Percentiles rank a stretch among this genome's conserved stretches.
These are phyloP conservation scores for Stichopus chloronotus DNA, from an alignment of 35 echinoderm and acorn worm species.

Conservation along the genomic window DNA sequence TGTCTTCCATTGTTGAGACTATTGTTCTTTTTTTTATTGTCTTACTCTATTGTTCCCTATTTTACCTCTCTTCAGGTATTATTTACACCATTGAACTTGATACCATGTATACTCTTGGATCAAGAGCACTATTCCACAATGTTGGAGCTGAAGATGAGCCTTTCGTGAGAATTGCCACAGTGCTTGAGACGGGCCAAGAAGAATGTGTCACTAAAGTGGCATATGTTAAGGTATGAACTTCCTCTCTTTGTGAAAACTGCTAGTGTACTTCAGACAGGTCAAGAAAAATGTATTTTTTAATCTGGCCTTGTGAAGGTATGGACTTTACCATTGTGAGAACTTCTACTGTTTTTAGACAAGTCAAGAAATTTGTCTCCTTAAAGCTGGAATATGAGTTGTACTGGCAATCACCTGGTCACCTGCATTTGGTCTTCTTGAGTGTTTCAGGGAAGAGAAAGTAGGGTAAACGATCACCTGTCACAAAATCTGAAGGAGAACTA, in stretches of 20 bases:
- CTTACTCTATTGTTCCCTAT: neutral
- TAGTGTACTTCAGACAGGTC: too few species aligned
- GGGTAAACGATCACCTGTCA: too few species aligned
- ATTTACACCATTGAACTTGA: conserved; percentile 12
- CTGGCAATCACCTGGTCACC: too few species aligned
- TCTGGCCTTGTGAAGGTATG: too few species aligned
- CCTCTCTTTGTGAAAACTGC: neutral
- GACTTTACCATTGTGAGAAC: too few species aligned
- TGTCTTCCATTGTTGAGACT: neutral
- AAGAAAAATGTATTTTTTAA: too few species aligned
- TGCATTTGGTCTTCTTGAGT: too few species aligned
- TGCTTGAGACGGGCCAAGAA: neutral
- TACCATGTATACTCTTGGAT: neutral
- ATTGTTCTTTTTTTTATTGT: neutral
- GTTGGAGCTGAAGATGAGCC: neutral
- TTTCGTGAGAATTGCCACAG: neutral
- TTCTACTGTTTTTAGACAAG: too few species aligned
- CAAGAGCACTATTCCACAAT: conserved; percentile 20
- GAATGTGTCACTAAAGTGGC: neutral
- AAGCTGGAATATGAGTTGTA: too few species aligned
- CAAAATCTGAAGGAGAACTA: too few species aligned
- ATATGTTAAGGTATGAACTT: conserved; percentile 24
- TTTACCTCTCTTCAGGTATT: neutral
- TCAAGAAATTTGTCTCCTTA: too few species aligned
- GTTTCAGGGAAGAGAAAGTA: too few species aligned